Percentiles rank a stretch among this genome's conserved stretches.
phyloP scores from a whole-genome alignment of 2,797 vertebrate species.

The Myotis vivesi region DNA sequence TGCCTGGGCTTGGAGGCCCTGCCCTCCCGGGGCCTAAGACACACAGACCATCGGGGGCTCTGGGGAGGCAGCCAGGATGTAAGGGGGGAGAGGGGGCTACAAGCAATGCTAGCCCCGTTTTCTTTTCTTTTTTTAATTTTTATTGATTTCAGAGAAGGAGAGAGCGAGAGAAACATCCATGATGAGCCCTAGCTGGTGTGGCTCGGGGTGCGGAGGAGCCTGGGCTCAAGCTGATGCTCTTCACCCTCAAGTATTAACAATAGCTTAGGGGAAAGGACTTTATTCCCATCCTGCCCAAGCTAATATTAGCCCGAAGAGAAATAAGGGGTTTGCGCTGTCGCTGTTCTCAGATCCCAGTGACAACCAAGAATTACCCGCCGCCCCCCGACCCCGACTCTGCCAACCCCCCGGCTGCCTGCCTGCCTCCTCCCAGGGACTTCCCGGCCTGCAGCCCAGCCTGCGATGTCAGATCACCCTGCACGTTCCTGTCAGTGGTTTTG shows the following conservation, averaged over 20 bases:
- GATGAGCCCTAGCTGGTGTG: no score
- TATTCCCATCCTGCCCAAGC: background rate
- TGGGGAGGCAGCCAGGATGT: fast-evolving
- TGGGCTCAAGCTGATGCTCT: constrained; percentile 30
- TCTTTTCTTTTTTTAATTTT: no score
- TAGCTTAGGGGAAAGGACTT: background rate
- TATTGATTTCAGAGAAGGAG: no score
- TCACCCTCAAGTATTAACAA: background rate
- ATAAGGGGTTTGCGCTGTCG: background rate
- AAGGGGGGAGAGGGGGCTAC: no score
- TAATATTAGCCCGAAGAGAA: constrained; percentile 42
- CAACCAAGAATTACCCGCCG: constrained; percentile 20
- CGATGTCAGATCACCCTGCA: background rate
- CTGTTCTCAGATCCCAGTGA: background rate
- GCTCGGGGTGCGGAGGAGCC: no score
- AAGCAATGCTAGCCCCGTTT: no score
- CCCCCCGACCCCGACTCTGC: no score
- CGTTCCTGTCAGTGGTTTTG: background rate
- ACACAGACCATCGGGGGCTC: fast-evolving
- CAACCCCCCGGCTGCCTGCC: background rate
- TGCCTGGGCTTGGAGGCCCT: background rate
- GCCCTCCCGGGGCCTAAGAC: fast-evolving
- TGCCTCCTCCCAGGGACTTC: background rate
- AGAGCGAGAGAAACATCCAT: no score
- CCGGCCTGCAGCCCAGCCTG: background rate